Percentiles rank a stretch among this genome's conserved stretches.
These are phyloP conservation scores for Sandelia bainsii DNA, from an alignment of 2,797 vertebrate species.

Conservation along the genomic window DNA sequence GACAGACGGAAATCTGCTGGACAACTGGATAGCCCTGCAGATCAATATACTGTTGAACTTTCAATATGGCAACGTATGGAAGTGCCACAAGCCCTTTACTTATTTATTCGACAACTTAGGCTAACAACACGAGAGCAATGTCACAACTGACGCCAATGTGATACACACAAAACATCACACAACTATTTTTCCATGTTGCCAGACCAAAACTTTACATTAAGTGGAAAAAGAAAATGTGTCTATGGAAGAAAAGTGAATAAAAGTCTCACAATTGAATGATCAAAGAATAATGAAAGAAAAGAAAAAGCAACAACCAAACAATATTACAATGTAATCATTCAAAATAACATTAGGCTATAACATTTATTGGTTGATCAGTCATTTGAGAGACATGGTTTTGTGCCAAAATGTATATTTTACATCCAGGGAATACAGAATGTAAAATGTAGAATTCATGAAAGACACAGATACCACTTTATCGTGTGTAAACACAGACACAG, in stretches of 20 bases:
- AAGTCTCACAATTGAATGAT: not conserved
- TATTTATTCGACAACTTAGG: not conserved
- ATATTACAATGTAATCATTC: no score
- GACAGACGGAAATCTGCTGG: constrained; percentile 9
- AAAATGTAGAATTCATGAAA: not conserved
- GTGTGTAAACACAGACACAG: constrained; percentile 20
- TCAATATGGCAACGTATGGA: not conserved
- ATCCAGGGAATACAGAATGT: constrained; percentile 5
- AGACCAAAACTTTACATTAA: not conserved
- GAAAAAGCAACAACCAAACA: no score
- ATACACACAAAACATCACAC: no score
- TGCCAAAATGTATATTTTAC: not conserved
- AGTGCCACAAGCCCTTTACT: not conserved
- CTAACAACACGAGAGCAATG: constrained; percentile 4
- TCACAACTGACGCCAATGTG: no score
- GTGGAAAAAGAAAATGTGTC: not conserved
- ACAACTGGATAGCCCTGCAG: not conserved
- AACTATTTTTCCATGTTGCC: no score
- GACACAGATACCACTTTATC: constrained; percentile 15
- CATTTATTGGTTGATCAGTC: not conserved
- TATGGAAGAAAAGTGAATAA: not conserved
- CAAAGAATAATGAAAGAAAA: not conserved
- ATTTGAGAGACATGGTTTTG: constrained; percentile 3
- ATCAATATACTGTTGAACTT: not conserved
- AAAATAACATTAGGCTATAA: no score